Conservation (phyloP, 2,797 vertebrate genomes). For the Hephaestus fuliginosus region DNA sequence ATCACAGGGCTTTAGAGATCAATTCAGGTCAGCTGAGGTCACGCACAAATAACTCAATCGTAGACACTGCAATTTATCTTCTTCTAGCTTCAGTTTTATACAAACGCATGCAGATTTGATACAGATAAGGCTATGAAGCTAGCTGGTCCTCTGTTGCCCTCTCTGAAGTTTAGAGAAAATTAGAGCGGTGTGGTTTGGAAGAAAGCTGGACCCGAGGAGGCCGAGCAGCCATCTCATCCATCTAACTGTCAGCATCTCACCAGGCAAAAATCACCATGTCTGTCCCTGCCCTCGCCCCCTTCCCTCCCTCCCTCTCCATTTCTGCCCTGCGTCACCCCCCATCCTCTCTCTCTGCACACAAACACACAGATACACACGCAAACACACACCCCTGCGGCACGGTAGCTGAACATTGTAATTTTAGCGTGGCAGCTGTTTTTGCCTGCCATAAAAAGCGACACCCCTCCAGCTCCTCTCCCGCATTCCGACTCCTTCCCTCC, state of each 20-base stretch:
- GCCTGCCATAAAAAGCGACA: constrained; percentile 59
- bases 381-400: constrained; percentile 54
- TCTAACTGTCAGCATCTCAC: constrained; percentile 69
- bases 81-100: no score
- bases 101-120: constrained; percentile 8
- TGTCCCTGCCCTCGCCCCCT: constrained; percentile 3
- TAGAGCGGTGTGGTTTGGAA: constrained; percentile 30
- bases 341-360: neutral
- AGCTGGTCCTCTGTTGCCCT: neutral
- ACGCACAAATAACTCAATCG: neutral
- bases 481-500: constrained; percentile 12
- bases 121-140: neutral
- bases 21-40: neutral
- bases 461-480: constrained; percentile 43
- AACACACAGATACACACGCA: constrained; percentile 31
- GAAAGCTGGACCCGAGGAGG: constrained; percentile 43
- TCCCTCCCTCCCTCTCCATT: neutral
- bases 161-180: neutral
- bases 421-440: constrained; percentile 73
- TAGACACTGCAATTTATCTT: neutral
- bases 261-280: constrained; percentile 55
- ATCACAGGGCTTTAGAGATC: neutral
- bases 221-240: constrained; percentile 54
- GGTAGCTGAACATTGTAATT: constrained; percentile 60
- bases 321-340: neutral